Conservation (phyloP, 2,113 vertebrate genomes). For the Rutilus rutilus region DNA sequence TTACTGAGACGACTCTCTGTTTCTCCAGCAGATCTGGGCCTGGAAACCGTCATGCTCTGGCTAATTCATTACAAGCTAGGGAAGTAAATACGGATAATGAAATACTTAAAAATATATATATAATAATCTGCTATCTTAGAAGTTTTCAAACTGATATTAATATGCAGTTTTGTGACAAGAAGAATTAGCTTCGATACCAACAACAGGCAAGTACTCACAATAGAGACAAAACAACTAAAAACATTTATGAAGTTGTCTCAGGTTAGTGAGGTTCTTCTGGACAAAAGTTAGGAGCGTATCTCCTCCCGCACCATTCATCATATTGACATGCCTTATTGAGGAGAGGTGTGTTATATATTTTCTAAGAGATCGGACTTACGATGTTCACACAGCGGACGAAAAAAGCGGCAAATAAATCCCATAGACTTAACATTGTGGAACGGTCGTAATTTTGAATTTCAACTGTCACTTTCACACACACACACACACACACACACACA, state of each 20-base stretch:
- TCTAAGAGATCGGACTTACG: too few relatives aligned
- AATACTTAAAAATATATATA: not conserved
- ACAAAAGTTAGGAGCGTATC: too few relatives aligned
- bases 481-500: too few relatives aligned
- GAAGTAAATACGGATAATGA: not conserved
- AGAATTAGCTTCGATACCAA: not conserved
- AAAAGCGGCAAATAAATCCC: too few relatives aligned
- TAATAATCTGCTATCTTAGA: not conserved
- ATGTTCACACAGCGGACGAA: too few relatives aligned
- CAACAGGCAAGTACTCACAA: not conserved
- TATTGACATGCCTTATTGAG: too few relatives aligned
- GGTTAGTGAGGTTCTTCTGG: not conserved
- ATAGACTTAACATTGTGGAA: too few relatives aligned
- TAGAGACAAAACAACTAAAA: not conserved
- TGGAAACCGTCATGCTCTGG: not conserved
- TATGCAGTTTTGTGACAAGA: not conserved
- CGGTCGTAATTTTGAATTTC: too few relatives aligned
- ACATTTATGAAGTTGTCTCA: not conserved
- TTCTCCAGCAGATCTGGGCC: not conserved
- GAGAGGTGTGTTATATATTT: too few relatives aligned
- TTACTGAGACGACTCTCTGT: not conserved
- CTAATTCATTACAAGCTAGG: slow-evolving; percentile 3
- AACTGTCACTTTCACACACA: too few relatives aligned
- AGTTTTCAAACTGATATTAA: not conserved
- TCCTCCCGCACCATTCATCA: too few relatives aligned